Base-by-base conservation (phyloP, 2,888 invertebrate genomes). In the Teleiodes luculella region DNA sequence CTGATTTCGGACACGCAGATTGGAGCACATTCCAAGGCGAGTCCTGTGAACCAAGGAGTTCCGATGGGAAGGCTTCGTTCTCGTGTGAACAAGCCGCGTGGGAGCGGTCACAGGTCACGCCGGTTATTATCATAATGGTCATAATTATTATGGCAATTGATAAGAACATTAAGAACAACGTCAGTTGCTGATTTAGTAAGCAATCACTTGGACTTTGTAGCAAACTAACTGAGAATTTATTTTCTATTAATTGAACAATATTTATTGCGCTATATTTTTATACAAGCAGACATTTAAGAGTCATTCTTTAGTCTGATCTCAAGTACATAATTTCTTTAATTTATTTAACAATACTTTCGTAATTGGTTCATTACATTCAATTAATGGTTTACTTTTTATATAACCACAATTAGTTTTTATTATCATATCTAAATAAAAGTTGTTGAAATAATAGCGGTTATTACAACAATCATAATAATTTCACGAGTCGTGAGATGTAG, bases 81-180 rank as follows among this genome's bases (percentile, higher is more conserved):
- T 81, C 87, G 83, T 87, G 88, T 83, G 87, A 88, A 85, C 66
- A n/a, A n/a, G n/a, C 63, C 73, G 74, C 80, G 84, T 85, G 87
- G 83, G 86, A 85, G 55, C 60, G 88, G 87, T 88, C 87, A 80
- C 74, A 83, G 83, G 83, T 83, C 83, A 63, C 54, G n/a, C n/a
- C n/a, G 78, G 76, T 85, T 83, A 88, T 88, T 84, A 83, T 33
- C 24, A 6, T 24, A 24, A 24, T 24, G 24, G 24, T 6, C 24
- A 24, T 24, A 33, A n/a, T n/a, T 33, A 8, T n/a, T 33, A 33
- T n/a, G 33, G 33, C 33, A 2, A 33, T 5, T 33, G 33, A 33
- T 33, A 3, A 33, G 2, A 8, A 10, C 24, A 24, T 24, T n/a
- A n/a, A n/a, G n/a, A n/a, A n/a, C n/a, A n/a, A 24, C 6, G 6